phyloP scores from a whole-genome alignment of 2,797 vertebrate species.

The Macropodus opercularis region DNA sequence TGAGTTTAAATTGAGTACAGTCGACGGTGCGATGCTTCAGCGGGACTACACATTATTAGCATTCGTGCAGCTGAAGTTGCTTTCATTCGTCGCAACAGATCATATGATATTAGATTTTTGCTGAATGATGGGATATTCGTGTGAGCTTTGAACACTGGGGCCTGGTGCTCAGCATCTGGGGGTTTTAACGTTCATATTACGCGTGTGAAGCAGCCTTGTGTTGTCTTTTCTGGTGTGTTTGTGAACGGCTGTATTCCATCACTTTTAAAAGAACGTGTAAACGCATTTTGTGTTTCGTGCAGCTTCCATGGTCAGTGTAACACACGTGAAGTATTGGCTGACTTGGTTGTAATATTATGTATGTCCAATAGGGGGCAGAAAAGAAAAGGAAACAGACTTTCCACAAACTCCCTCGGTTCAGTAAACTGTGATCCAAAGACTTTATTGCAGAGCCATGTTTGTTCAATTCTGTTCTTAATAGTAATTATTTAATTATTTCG shows the following conservation, averaged over 20 bases:
- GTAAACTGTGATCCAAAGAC: too few species aligned
- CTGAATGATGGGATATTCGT: background rate
- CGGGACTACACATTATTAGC: background rate
- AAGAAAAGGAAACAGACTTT: constrained; percentile 6
- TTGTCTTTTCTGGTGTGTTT: too few species aligned
- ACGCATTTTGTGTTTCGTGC: background rate
- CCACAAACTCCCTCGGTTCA: background rate
- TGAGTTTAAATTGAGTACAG: too few species aligned
- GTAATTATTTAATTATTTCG: constrained; percentile 1
- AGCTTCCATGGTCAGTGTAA: too few species aligned
- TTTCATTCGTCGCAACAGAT: background rate
- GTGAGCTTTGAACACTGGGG: background rate
- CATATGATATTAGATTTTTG: background rate
- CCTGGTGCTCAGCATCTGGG: too few species aligned
- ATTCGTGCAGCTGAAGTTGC: background rate
- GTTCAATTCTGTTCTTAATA: background rate
- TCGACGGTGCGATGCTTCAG: background rate
- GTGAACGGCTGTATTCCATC: background rate
- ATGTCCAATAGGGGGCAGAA: constrained; percentile 47
- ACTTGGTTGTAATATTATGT: background rate
- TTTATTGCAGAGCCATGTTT: background rate
- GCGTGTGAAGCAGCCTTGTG: too few species aligned
- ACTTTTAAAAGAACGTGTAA: background rate
- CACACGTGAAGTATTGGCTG: background rate
- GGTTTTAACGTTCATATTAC: too few species aligned